Conservation (phyloP, 2,888 invertebrate genomes). For the Mayetiola destructor region DNA sequence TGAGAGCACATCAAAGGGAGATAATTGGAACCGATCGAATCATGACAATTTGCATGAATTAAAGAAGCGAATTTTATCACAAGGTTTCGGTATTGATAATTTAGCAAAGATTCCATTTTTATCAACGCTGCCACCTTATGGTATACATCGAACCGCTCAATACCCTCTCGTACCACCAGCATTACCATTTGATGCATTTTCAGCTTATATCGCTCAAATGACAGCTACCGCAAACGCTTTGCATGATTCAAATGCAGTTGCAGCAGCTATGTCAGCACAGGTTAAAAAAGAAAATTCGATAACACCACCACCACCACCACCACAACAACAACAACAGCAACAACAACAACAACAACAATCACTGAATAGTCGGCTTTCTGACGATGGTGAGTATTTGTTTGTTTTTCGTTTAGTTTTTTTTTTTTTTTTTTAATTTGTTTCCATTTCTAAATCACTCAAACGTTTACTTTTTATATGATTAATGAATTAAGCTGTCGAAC, state of each 20-base stretch:
- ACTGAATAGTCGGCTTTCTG: not conserved
- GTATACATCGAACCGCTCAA: conserved; percentile 20
- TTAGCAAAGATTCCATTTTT: conserved; percentile 20
- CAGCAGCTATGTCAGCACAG: conserved; percentile 25
- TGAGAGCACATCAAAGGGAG: not conserved
- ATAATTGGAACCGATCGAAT: conserved; percentile 3
- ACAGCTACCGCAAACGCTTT: conserved; percentile 35
- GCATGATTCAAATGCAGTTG: conserved; percentile 23
- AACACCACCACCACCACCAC: conserved; percentile 28
- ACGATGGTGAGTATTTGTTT: not conserved
- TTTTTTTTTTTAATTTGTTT: too few species aligned
- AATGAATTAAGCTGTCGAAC: too few species aligned
- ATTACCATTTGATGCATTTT: conserved; percentile 47
- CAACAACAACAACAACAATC: not conserved
- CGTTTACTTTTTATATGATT: too few species aligned
- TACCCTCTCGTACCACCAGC: conserved; percentile 31
- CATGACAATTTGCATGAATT: conserved; percentile 25
- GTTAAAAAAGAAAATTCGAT: conserved; percentile 28
- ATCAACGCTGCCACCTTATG: conserved; percentile 28
- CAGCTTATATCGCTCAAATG: conserved; percentile 59
- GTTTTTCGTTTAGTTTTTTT: too few species aligned
- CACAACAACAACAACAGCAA: too few species aligned
- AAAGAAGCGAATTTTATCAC: conserved; percentile 29
- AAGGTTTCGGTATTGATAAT: conserved; percentile 17
- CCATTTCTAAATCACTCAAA: too few species aligned